Base-by-base conservation (phyloP, 2,113 vertebrate species). In the Anseranas semipalmata region DNA sequence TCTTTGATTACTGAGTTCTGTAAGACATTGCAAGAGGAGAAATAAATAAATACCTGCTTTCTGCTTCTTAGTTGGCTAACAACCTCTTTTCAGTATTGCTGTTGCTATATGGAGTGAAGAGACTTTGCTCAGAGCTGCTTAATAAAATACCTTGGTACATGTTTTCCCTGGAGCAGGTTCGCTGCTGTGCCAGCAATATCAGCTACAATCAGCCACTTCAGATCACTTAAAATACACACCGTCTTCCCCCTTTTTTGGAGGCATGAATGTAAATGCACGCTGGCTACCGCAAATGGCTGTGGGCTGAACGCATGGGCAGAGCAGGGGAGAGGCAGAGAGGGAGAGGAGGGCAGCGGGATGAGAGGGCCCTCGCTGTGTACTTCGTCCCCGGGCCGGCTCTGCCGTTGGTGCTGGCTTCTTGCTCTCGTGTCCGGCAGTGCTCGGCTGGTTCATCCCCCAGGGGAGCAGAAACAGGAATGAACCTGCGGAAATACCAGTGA, bases 91-190 rank as follows among this genome's bases (percentile, higher is more conserved):
- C 89, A 65, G 50, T 71, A 73, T 71, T 56, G 48, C 74, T 59
- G 27, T 94, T 94, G 80, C 63, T 91, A 6, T 94, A 86, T 70
- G 65, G 58, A 88, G 21, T 67, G 62, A 89, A 90, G 53, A 92
- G 77, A 63, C 76, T 92, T 97, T 56, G 67, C 62, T 95, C 65
- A 71, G 65, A 96, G 25, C 66, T 93, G 25, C 78, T 52, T 94
- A 90, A 94, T 94, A 92, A 96, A 98, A 95, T 97, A 90, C 52
- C 66, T 95, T 41, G 22, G 43, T 94, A 58, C 15, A 2, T 71
- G 71, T 94, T 97, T 96, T 94, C 66, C 48, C 82, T 87, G 92
- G 59, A 96, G 83, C 78, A 83, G 35, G 13, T 95, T 93, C 65
- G 78, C 62, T 94, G 56, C 63, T 93, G 7, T 90, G 81, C 86